Conservation (phyloP, 2,113 vertebrate genomes). For the Triplophysa dalaica region DNA sequence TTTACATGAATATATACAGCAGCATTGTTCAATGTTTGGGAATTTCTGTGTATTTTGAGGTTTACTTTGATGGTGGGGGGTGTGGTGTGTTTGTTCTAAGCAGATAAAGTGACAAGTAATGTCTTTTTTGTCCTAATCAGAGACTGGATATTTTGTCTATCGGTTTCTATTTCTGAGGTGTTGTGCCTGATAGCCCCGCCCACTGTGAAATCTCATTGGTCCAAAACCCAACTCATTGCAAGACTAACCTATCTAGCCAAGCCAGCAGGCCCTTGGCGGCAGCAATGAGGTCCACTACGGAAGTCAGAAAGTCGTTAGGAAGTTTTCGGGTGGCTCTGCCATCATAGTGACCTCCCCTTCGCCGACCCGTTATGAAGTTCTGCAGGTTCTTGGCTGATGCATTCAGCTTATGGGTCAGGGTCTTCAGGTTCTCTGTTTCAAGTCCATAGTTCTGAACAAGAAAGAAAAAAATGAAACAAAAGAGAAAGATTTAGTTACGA, state of each 20-base stretch:
- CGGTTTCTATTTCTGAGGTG: too few species aligned
- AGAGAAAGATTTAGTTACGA: background rate
- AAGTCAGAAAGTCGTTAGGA: conserved; percentile 94
- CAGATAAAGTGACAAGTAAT: too few species aligned
- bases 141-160: too few species aligned
- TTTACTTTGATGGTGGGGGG: too few species aligned
- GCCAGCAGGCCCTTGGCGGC: conserved; percentile 93
- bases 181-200: too few species aligned
- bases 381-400: conserved; percentile 92
- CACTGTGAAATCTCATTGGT: background rate
- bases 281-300: conserved; percentile 94
- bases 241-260: conserved; percentile 90
- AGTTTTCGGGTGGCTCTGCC: conserved; percentile 86
- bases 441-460: conserved; percentile 90
- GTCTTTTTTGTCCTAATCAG: too few species aligned
- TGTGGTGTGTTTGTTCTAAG: too few species aligned
- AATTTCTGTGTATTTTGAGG: background rate
- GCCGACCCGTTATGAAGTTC: conserved; percentile 87
- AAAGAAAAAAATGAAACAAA: conserved; percentile 15
- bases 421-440: conserved; percentile 97
- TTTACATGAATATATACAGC: conserved; percentile 4
- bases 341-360: conserved; percentile 85
- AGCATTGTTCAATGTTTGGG: background rate
- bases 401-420: conserved; percentile 88
- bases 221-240: conserved; percentile 44